Evolutionary conservation across 2,797 vertebrate genomes (phyloP).

Genomic region (Neopelma chrysocephalum): DNA sequence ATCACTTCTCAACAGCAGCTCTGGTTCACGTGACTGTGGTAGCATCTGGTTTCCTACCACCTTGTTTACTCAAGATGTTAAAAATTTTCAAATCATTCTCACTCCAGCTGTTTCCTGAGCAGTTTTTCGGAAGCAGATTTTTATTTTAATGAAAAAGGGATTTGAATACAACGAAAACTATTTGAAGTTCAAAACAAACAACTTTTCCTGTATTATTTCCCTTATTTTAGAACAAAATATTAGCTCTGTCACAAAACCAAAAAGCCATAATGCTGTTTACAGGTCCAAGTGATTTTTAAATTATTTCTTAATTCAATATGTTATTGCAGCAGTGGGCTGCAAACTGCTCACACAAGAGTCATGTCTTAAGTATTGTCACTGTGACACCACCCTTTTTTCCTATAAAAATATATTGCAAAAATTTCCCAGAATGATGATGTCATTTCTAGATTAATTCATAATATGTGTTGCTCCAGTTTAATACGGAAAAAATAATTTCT

Average conservation of each 20-base stretch:
- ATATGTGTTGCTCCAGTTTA: background rate
- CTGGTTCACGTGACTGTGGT: background rate
- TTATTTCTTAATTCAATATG: background rate
- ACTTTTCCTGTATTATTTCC: background rate
- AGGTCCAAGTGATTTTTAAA: background rate
- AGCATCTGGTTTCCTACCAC: background rate
- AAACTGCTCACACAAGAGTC: background rate
- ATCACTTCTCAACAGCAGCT: background rate
- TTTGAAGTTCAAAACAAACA: background rate
- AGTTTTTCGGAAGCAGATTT: background rate
- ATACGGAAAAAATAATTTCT: background rate
- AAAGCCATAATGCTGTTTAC: background rate
- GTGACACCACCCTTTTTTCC: background rate
- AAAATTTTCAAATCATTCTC: background rate
- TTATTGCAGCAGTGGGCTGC: background rate
- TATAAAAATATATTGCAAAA: background rate
- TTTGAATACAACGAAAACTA: background rate
- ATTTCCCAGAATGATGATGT: background rate
- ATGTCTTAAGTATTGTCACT: background rate
- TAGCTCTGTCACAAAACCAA: background rate
- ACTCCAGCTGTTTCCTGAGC: conserved; percentile 29
- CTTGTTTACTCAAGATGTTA: background rate
- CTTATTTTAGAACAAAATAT: background rate
- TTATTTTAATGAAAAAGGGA: background rate
- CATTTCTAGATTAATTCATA: background rate